Percentiles rank a stretch among this genome's conserved stretches.
These are phyloP conservation scores for Saguinus midas DNA, from an alignment of 2,113 vertebrate species.

Conservation along the genomic window DNA sequence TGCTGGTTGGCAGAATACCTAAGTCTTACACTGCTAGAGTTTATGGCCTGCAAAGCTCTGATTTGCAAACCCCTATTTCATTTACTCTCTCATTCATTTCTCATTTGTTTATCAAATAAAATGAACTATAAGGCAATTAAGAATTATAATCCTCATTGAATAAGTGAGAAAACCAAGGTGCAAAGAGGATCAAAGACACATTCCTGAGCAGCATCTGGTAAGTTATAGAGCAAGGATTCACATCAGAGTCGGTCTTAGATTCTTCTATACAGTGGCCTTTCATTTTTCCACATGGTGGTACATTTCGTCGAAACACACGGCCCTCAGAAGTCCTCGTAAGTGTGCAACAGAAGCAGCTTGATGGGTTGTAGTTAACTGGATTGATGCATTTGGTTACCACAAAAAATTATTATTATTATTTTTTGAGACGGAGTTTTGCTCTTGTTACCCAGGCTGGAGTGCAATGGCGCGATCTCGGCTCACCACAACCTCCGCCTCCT, in stretches of 20 bases:
- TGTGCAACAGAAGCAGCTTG: too few relatives aligned
- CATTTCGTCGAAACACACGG: neutral
- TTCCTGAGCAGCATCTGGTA: neutral
- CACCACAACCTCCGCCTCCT: too few relatives aligned
- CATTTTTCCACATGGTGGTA: fast-evolving
- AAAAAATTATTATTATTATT: neutral
- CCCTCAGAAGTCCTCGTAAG: neutral
- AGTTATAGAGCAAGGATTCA: neutral
- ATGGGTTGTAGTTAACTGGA: neutral
- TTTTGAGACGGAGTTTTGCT: too few relatives aligned
- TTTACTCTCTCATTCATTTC: neutral
- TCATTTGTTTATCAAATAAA: neutral
- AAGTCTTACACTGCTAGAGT: neutral
- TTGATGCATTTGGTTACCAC: neutral
- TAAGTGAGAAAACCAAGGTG: neutral
- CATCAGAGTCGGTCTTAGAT: neutral
- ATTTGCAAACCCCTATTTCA: neutral
- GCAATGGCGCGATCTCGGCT: too few relatives aligned
- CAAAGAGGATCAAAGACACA: neutral
- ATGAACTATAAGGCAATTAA: neutral
- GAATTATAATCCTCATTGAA: neutral
- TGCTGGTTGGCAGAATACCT: neutral
- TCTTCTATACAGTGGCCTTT: fast-evolving
- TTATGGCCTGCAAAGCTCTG: neutral
- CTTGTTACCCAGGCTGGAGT: too few relatives aligned